Evolutionary conservation across 2,797 vertebrate genomes (phyloP), one percentile per base, ranked within the genome.

Genomic region (Cephalopachus bancanus): DNA sequence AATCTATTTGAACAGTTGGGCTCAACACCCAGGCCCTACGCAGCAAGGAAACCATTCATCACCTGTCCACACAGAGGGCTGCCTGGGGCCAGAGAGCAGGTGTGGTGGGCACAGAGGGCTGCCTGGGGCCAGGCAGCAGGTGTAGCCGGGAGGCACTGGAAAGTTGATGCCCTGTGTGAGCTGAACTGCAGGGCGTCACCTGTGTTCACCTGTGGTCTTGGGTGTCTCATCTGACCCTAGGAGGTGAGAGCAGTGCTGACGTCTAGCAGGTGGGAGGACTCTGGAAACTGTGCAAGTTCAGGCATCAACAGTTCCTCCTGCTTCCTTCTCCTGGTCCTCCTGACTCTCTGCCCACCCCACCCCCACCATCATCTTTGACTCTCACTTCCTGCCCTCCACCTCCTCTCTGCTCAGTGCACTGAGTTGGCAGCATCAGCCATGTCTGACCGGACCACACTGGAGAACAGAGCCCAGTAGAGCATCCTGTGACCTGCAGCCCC

Each of bases 401-500:
- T 3, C 19, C 12, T 57, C 3, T 0, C 0, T 5, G 60, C 17
- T 53, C 26, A 1, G 33, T 7, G 14, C 5, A 49, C 8, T 19
- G 16, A 19, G 24, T 33, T 4, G 0, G 6, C 44, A 65, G 22
- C 5, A 3, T 37, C 0, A 1, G 8, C 10, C 10, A 16, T 28
- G 22, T 57, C 57, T 1, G 24, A 12, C 19, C 3, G 2, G 9
- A 0, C 1, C 12, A 12, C 64, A 20, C 10, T 0, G 37, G 67
- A 12, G 44, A 74, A 33, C 60, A 4, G 44, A 22, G 12, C 24
- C 65, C 28, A 12, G 19, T 2, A n/a, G 80, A 28, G 55, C 8
- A 59, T 30, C 57, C 0, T 22, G 19, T 9, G 53, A 30, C 5
- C n/a, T 20, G 3, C 22, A 3, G 71, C n/a, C 76, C 78, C 7